Conservation (phyloP, 2,797 vertebrate species). For the Loris lydekkerianus region DNA sequence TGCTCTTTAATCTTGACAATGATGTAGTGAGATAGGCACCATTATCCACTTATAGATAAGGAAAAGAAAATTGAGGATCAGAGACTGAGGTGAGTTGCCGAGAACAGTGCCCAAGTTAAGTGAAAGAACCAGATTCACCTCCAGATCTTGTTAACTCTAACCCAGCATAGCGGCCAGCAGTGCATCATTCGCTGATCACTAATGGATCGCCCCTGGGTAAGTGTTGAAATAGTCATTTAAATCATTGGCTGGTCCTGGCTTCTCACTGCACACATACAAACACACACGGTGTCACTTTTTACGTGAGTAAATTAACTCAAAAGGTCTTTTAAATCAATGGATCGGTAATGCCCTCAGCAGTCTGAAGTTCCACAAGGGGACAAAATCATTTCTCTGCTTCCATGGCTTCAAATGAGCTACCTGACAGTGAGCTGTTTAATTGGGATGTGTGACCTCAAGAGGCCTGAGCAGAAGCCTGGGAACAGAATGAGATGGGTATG, state of each 20-base stretch:
- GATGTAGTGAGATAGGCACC: slow-evolving; percentile 72
- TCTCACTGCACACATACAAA: neutral
- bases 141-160: neutral
- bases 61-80: slow-evolving; percentile 57
- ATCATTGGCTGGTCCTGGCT: neutral
- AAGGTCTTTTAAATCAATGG: slow-evolving; percentile 47
- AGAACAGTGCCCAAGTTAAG: neutral
- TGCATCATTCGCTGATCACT: neutral
- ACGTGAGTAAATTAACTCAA: slow-evolving; percentile 9
- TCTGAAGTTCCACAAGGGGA: neutral
- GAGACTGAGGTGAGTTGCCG: neutral
- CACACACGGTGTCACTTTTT: neutral
- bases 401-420: neutral
- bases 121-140: neutral
- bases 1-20: slow-evolving; percentile 66
- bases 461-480: neutral
- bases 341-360: slow-evolving; percentile 35
- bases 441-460: neutral
- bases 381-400: neutral
- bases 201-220: neutral
- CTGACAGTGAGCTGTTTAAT: neutral
- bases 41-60: slow-evolving; percentile 63
- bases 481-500: neutral
- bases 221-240: neutral
- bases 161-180: neutral